Base-by-base conservation (phyloP, 2,113 vertebrate species). In the Eonycteris spelaea region DNA sequence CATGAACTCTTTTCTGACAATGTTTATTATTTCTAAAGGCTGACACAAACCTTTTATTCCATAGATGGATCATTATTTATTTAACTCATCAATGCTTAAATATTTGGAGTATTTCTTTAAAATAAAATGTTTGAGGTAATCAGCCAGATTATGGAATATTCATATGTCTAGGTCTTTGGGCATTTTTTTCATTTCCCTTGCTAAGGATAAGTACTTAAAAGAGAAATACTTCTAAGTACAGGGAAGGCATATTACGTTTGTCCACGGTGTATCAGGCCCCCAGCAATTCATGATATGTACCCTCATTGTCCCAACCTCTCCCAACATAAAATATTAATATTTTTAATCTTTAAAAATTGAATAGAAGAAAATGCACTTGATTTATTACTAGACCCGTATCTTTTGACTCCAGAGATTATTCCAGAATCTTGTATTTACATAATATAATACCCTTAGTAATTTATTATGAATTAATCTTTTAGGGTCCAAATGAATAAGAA, bases 311-410 rank as follows among this genome's bases (percentile, higher is more conserved):
- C 15, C 16, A 83, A 28, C 4, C 21, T 67, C n/a, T 84, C 43
- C 8, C 19, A 93, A 88, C 12, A 94, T 92, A 94, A 92, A 96
- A 86, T 89, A 90, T 84, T 95, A 73, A 95, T 55, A n/a, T 90
- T 95, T 90, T 94, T 57, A 86, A 94, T 79, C 26, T 95, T 96
- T 84, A 93, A 95, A 95, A 90, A 78, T 22, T 63, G 67, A 94
- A 78, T 26, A 92, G 18, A 82, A 59, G 7, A 95, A 96, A 91
- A 67, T 78, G 1, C 33, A 86, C 59, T 97, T 96, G 59, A 90
- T 95, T 95, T 93, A 90, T 94, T 92, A 90, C 51, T 73, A 87
- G 63, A 18, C 9, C 24, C 28, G 12, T 71, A 73, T 83, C 16
- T 91, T 91, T 51, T 74, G 68, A 92, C 68, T 91, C 21, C 74